A percentile compares a stretch with the other conserved stretches of the same genome.
These are phyloP conservation scores for Lypha dubia DNA, from an alignment of 2,888 invertebrate species.

Conservation along the genomic window DNA sequence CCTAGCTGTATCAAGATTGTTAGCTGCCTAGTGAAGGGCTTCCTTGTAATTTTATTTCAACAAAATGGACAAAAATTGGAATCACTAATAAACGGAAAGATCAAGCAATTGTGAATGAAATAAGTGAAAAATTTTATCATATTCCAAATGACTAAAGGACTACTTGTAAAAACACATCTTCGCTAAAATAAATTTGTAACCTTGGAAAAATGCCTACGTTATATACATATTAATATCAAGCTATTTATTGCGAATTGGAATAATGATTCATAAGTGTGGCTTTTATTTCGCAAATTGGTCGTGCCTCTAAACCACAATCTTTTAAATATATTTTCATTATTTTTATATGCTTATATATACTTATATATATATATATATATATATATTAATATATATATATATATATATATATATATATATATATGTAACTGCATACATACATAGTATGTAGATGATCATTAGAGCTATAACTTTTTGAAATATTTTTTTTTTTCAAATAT, in stretches of 20 bases:
- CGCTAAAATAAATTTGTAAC: no score
- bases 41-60: conserved; percentile 80
- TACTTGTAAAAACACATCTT: not conserved
- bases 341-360: no score
- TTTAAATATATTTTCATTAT: no score
- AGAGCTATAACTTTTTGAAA: no score
- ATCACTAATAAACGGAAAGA: not conserved
- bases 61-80: conserved; percentile 40
- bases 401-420: no score
- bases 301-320: conserved; percentile 17
- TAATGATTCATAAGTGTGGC: conserved; percentile 26
- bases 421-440: no score
- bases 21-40: conserved; percentile 84
- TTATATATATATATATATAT: not conserved
- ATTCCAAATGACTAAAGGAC: not conserved
- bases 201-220: no score
- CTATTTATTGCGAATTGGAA: not conserved
- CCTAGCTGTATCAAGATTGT: conserved; percentile 81
- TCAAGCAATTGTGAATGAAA: not conserved
- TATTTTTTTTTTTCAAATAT: no score
- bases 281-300: not conserved
- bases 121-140: not conserved
- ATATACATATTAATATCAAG: not conserved
- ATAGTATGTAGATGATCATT: no score
- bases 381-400: no score